These are phyloP conservation scores for Discoglossus pictus DNA, from an alignment of 2,797 vertebrate genomes.

Conservation along the genomic window DNA sequence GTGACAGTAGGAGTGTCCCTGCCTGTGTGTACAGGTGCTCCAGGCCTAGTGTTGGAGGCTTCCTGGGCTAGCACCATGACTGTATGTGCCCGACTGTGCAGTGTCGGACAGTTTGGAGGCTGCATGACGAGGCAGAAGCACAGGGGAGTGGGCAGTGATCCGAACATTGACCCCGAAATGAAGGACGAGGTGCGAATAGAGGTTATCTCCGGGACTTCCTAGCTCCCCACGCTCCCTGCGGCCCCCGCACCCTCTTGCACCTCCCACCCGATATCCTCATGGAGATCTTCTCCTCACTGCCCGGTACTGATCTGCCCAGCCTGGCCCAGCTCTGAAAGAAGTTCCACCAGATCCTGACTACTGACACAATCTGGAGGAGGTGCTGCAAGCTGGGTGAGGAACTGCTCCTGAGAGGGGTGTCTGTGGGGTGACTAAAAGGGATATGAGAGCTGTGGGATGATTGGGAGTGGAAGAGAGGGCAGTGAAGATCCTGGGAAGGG, in stretches of 20 bases:
- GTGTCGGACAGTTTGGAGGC: constrained; percentile 81
- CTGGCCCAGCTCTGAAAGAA: constrained; percentile 87
- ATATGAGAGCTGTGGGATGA: too few relatives aligned
- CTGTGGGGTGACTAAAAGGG: not conserved
- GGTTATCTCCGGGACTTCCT: constrained; percentile 53
- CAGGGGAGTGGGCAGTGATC: constrained; percentile 71
- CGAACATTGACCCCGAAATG: constrained; percentile 78
- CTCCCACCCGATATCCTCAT: constrained; percentile 91
- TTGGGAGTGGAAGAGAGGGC: not conserved
- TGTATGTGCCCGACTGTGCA: constrained; percentile 87
- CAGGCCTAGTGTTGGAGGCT: constrained; percentile 31
- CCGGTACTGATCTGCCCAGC: constrained; percentile 83
- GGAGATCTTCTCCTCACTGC: constrained; percentile 87
- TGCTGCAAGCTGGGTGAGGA: constrained; percentile 85
- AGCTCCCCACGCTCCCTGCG: constrained; percentile 51
- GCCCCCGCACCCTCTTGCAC: constrained; percentile 78
- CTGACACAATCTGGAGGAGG: constrained; percentile 93
- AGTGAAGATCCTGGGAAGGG: not conserved
- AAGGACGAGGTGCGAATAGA: constrained; percentile 77
- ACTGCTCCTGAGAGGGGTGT: not conserved
- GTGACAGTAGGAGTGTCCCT: constrained; percentile 24
- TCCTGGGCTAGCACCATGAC: constrained; percentile 82
- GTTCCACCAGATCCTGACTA: constrained; percentile 88
- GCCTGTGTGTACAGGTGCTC: not conserved
- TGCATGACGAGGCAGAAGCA: constrained; percentile 73